Evolutionary conservation across 92 coral and sea anemone species (phyloP), one percentile per base, ranked within the genome.

Genomic region (Parazoanthus atlanticus): DNA sequence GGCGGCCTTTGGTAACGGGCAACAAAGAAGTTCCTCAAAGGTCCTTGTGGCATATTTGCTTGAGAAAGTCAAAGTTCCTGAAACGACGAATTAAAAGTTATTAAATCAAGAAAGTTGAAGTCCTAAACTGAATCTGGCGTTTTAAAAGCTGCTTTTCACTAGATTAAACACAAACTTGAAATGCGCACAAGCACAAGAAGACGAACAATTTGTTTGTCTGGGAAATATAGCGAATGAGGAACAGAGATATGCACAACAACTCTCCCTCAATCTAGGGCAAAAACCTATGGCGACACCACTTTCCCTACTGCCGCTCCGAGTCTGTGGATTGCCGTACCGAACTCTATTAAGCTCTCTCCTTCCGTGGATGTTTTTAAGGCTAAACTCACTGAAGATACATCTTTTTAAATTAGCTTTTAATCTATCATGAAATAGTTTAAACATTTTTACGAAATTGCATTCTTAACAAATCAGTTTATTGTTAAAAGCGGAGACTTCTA

Each of bases 1-100:
- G 19, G 88, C 88, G 46, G 84, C 84, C 71, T 80, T 29, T 52
- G 84, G 84, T 7, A 30, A 6, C 15, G 84, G 84, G 28, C 84
- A 80, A 46, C 84, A 80, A 1, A 80, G 84, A 54, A 80, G 70
- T 9, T 80, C 84, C 16, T 80, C 29, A 80, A 80, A 80, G 33
- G 84, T 80, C 29, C 8, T 80, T 19, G 46, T 80, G 5, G 84
- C 84, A 26, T 80, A 80, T 17, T 54, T 54, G 84, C 84, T 80
- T 80, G 43, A 30, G 26, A 80, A 80, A 52, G 84, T 80, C 71
- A 80, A 29, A 31, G 54, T 80, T 80, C 84, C 84, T 80, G 41
- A 32, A 79, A 78, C 9, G 30, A 8, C 2, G 7, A 71, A 71
- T 25, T 23, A 10, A 10, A 67, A 67, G 73, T 0, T 10, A n/a